Evolutionary conservation across 2,113 vertebrate genomes (phyloP).

Genomic region (Arothron firmamentum): DNA sequence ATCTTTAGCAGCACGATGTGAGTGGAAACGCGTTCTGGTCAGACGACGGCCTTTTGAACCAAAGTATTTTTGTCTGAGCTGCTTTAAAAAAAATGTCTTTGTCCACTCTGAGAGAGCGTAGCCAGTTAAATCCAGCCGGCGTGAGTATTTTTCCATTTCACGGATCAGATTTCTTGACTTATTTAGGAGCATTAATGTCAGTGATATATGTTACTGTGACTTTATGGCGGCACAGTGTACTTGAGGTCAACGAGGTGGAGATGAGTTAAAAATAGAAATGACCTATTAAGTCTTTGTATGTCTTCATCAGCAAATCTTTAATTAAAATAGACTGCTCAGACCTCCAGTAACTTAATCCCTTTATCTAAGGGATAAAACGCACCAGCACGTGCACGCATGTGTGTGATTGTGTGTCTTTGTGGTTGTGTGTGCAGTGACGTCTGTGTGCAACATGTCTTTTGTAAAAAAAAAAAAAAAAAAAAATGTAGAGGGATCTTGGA

Average conservation of each 20-base stretch:
- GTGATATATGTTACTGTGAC: constrained; percentile 16
- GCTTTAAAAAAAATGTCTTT: too few relatives aligned
- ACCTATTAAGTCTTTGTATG: constrained; percentile 56
- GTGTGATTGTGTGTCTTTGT: constrained; percentile 12
- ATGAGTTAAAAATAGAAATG: constrained; percentile 61
- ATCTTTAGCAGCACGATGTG: too few relatives aligned
- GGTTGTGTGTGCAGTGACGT: constrained; percentile 27
- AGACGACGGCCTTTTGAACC: too few relatives aligned
- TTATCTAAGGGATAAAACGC: constrained; percentile 53
- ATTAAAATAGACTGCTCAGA: constrained; percentile 63
- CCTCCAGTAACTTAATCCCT: constrained; percentile 64
- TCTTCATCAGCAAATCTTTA: constrained; percentile 74
- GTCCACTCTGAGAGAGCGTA: not conserved
- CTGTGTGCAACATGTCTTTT: constrained; percentile 1
- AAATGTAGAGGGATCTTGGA: constrained; percentile 14
- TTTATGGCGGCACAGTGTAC: constrained; percentile 2
- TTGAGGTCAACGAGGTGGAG: constrained; percentile 41
- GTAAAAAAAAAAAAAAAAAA: too few relatives aligned
- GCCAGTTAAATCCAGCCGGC: not conserved
- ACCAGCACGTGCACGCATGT: constrained; percentile 7
- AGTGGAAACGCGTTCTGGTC: too few relatives aligned
- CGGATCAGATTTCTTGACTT: constrained; percentile 20
- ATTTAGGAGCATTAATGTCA: constrained; percentile 19
- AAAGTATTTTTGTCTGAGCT: too few relatives aligned
- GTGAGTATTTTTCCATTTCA: not conserved